These are phyloP conservation scores for Trypoxylus dichotomus DNA, from an alignment of 1,140 invertebrate genomes.

Conservation along the genomic window DNA sequence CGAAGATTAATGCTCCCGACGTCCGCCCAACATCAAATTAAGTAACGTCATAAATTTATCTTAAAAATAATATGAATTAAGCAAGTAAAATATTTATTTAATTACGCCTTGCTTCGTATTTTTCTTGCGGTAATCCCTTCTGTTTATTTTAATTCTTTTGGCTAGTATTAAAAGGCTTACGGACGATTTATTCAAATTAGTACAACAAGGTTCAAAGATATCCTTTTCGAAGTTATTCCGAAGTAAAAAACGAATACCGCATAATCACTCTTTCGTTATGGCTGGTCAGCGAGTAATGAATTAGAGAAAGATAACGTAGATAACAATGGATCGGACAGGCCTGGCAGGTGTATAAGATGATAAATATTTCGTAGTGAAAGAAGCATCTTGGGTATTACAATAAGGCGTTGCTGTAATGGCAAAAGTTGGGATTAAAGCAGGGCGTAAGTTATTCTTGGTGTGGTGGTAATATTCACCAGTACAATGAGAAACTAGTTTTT, in stretches of 20 bases:
- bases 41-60: background rate
- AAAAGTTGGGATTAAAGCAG: slow-evolving; percentile 47
- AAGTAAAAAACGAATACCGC: no score
- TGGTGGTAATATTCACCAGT: slow-evolving; percentile 44
- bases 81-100: background rate
- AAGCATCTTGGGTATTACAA: slow-evolving; percentile 48
- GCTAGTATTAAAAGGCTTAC: no score
- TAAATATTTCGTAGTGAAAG: slow-evolving; percentile 43
- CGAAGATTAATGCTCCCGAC: background rate
- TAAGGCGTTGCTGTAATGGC: slow-evolving; percentile 46
- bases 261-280: no score
- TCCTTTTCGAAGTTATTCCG: no score
- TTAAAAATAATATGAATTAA: background rate
- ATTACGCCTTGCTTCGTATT: background rate
- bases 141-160: background rate
- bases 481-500: slow-evolving; percentile 45
- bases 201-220: no score
- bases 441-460: slow-evolving; percentile 41
- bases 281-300: background rate
- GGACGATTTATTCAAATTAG: no score
- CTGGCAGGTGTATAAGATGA: slow-evolving; percentile 39
- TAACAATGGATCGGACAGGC: no score
- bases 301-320: background rate
- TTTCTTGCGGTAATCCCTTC: background rate
- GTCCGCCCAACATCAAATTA: background rate